Evolutionary conservation across 2,888 invertebrate genomes (phyloP).

Genomic region (Eustalomyia histrio): DNA sequence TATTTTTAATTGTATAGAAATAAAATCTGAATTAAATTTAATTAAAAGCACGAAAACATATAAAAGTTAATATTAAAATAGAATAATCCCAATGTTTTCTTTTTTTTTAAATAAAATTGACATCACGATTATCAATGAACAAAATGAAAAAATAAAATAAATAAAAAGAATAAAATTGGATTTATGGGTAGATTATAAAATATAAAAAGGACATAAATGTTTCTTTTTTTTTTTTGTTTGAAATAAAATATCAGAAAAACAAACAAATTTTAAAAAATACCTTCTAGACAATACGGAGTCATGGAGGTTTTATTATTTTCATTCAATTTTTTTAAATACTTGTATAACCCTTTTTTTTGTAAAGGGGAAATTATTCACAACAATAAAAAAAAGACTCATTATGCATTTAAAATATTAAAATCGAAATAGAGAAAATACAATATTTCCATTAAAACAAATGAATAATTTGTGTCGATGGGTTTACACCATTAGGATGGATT

Average conservation of each 20-base stretch:
- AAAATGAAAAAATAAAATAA: conserved; percentile 49
- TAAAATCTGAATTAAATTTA: conserved; percentile 56
- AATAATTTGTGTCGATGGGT: not conserved
- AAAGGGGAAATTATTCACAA: conserved; percentile 19
- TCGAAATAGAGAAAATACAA: not conserved
- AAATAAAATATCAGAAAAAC: conserved; percentile 19
- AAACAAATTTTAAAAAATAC: conserved; percentile 45
- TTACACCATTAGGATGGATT: too few species aligned
- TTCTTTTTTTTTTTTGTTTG: conserved; percentile 17
- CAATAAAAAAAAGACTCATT: not conserved
- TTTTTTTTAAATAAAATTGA: conserved; percentile 45
- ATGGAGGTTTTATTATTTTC: conserved; percentile 38
- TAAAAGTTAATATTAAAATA: conserved; percentile 23
- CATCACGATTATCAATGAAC: conserved; percentile 52
- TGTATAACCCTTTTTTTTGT: conserved; percentile 11
- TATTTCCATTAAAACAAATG: not conserved
- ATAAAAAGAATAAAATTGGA: conserved; percentile 46
- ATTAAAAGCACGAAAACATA: conserved; percentile 56
- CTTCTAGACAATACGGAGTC: conserved; percentile 60
- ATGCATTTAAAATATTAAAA: conserved; percentile 23
- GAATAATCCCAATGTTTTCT: conserved; percentile 14
- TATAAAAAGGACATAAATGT: conserved; percentile 55
- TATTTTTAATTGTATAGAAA: conserved; percentile 50
- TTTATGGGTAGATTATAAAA: conserved; percentile 45
- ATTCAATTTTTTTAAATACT: conserved; percentile 23